Evolutionary conservation across 2,113 vertebrate genomes (phyloP).

Genomic region (Catharus fuscescens): DNA sequence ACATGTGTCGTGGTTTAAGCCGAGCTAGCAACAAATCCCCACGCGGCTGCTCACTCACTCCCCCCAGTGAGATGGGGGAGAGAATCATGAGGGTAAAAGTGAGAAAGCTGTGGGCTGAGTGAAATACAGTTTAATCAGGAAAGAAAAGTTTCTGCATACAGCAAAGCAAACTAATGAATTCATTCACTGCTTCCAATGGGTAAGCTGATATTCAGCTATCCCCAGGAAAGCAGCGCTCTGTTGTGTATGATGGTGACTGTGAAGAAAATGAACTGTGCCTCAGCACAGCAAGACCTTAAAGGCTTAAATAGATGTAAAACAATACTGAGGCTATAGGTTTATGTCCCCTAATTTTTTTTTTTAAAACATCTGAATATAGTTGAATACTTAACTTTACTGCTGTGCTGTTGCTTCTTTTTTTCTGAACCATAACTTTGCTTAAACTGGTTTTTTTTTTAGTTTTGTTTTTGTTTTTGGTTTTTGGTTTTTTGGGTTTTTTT

Average conservation of each 20-base stretch:
- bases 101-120: neutral
- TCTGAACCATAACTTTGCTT: neutral
- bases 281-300: neutral
- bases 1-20: neutral
- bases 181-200: neutral
- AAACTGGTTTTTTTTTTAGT: neutral
- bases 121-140: neutral
- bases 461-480: neutral
- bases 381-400: neutral
- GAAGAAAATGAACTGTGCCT: neutral
- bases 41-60: neutral
- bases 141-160: neutral
- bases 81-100: neutral
- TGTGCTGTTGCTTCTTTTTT: neutral
- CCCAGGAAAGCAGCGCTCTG: neutral
- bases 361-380: neutral
- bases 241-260: neutral
- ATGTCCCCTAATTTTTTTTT: neutral
- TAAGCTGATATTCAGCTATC: neutral
- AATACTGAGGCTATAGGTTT: neutral
- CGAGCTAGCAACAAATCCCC: neutral
- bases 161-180: neutral
- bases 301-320: neutral
- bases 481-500: neutral
- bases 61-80: neutral